These are phyloP conservation scores for Nomada goodeniana DNA, from an alignment of 2,888 invertebrate species.

Conservation along the genomic window DNA sequence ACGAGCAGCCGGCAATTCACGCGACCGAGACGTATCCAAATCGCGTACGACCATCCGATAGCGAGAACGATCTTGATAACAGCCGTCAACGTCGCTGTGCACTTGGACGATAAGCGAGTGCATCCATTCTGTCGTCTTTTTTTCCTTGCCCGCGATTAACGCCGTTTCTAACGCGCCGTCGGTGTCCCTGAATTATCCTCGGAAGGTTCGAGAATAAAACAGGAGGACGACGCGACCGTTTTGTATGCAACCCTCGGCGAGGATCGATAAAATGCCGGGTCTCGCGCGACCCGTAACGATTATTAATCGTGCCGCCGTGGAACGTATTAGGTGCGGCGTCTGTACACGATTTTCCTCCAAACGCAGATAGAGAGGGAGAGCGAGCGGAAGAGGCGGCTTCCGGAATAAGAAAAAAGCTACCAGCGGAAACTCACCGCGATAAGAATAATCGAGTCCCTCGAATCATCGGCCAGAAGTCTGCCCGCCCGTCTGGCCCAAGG, in stretches of 20 bases:
- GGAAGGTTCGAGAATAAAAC: background rate
- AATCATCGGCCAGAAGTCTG: slow-evolving; percentile 18
- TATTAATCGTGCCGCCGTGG: slow-evolving; percentile 50
- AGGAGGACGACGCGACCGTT: slow-evolving; percentile 11
- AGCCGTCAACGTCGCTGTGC: slow-evolving; percentile 31
- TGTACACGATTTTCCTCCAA: slow-evolving; percentile 40
- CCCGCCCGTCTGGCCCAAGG: background rate
- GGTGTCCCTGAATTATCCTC: background rate
- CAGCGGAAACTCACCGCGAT: slow-evolving; percentile 70
- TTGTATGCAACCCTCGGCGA: slow-evolving; percentile 37
- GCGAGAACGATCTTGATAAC: slow-evolving; percentile 38
- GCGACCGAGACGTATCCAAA: slow-evolving; percentile 49
- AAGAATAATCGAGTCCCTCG: slow-evolving; percentile 63
- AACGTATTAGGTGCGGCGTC: slow-evolving; percentile 46
- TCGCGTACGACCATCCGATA: slow-evolving; percentile 46
- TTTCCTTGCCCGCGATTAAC: background rate
- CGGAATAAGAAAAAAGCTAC: slow-evolving; percentile 65
- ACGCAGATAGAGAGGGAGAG: slow-evolving; percentile 44
- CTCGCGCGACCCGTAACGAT: slow-evolving; percentile 47
- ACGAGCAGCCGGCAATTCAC: slow-evolving; percentile 49
- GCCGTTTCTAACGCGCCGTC: background rate
- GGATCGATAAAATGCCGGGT: slow-evolving; percentile 37
- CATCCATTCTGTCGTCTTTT: background rate
- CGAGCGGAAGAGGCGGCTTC: slow-evolving; percentile 75
- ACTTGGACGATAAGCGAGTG: background rate